These are phyloP conservation scores for Dipodomys spectabilis DNA, from an alignment of 2,113 vertebrate genomes.

Conservation along the genomic window DNA sequence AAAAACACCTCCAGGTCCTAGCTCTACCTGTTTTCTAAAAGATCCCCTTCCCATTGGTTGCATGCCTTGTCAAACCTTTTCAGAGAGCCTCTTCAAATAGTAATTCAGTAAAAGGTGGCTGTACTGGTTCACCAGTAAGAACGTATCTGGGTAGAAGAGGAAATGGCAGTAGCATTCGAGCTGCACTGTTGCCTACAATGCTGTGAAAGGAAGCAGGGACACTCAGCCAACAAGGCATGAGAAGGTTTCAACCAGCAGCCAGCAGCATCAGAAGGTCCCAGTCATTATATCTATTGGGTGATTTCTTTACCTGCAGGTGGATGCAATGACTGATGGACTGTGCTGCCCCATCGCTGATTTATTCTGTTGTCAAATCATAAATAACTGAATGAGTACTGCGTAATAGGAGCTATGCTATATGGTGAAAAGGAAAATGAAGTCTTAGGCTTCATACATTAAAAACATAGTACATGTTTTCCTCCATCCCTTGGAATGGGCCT, in stretches of 20 bases:
- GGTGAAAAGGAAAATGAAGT: background rate
- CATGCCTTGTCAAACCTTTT: background rate
- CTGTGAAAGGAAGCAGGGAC: background rate
- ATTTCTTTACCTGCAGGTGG: background rate
- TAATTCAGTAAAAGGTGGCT: background rate
- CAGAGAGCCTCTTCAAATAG: background rate
- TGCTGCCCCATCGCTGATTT: background rate
- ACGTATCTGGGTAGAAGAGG: background rate
- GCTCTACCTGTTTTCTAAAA: background rate
- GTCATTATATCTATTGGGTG: fast-evolving
- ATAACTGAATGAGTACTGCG: background rate
- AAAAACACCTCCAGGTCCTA: background rate
- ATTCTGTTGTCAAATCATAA: background rate
- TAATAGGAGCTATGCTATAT: background rate
- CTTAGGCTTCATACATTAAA: background rate
- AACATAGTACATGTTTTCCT: background rate
- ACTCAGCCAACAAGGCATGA: background rate
- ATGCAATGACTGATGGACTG: background rate
- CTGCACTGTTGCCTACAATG: background rate
- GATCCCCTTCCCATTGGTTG: background rate
- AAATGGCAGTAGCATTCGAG: background rate
- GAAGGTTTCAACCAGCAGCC: background rate
- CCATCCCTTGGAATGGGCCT: background rate
- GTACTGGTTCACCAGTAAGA: background rate
- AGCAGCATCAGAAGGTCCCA: background rate